Evolutionary conservation across 1,140 invertebrate species (phyloP).

Genomic region (Sminthurides bifidus): DNA sequence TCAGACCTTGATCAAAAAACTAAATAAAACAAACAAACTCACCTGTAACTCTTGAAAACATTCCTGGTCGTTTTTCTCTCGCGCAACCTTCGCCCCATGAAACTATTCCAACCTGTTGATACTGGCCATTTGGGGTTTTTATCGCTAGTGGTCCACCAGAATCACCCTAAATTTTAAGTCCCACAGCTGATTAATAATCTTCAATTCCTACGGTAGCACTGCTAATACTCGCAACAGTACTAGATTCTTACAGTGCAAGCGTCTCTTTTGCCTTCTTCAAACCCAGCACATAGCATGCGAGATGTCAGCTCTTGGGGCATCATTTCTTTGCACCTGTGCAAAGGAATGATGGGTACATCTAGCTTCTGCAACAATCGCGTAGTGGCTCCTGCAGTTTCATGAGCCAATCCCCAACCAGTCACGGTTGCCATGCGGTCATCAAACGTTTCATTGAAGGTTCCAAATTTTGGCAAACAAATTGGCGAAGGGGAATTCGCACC

Average conservation of each 20-base stretch:
- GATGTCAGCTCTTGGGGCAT: not conserved
- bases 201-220: no score
- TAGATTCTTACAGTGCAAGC: constrained; percentile 5
- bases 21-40: no score
- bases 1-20: no score
- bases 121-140: no score
- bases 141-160: no score
- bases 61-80: no score
- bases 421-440: not conserved
- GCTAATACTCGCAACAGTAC: not conserved
- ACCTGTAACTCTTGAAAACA: no score
- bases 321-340: not conserved
- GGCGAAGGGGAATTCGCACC: constrained; percentile 2
- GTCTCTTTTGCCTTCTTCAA: constrained; percentile 1
- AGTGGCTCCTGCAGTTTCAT: constrained; percentile 2
- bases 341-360: not conserved
- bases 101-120: no score
- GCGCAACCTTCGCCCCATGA: no score
- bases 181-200: no score
- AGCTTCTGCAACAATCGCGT: constrained; percentile 13
- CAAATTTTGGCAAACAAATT: constrained; percentile 3
- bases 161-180: no score
- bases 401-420: constrained; percentile 3
- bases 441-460: not conserved
- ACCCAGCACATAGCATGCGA: constrained; percentile 17